Evolutionary conservation across 1,140 invertebrate species (phyloP).

Genomic region (Trichonephila clavipes): DNA sequence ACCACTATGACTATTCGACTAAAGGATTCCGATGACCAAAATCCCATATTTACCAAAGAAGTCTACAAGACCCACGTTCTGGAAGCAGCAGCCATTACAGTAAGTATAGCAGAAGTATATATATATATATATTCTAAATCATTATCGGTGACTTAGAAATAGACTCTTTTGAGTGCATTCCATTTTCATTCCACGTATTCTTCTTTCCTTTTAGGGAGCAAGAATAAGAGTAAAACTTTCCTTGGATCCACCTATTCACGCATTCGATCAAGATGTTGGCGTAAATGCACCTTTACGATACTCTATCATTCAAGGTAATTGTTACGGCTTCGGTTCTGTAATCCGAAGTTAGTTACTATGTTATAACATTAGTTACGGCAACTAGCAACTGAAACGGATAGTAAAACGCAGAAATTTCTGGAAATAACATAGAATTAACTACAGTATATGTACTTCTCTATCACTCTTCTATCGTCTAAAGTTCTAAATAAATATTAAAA

Average conservation of each 20-base stretch:
- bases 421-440: too few relatives aligned
- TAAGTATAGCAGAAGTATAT: slow-evolving; percentile 68
- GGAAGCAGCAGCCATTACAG: slow-evolving; percentile 83
- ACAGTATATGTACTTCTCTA: too few relatives aligned
- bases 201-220: slow-evolving; percentile 82
- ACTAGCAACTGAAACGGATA: background rate
- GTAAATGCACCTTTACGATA: slow-evolving; percentile 80
- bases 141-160: background rate
- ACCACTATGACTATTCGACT: slow-evolving; percentile 93
- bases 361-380: too few relatives aligned
- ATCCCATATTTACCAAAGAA: slow-evolving; percentile 90
- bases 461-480: too few relatives aligned
- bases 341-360: too few relatives aligned
- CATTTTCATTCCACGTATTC: background rate
- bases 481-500: too few relatives aligned
- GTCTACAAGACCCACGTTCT: slow-evolving; percentile 89
- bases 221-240: slow-evolving; percentile 86
- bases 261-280: slow-evolving; percentile 82
- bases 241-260: slow-evolving; percentile 87
- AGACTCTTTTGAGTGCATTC: too few relatives aligned
- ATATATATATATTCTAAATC: background rate
- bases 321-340: background rate
- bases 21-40: slow-evolving; percentile 90
- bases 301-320: slow-evolving; percentile 79
- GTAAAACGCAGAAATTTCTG: background rate